Conservation (phyloP, 1,140 invertebrate genomes). For the Heliconius hewitsoni region DNA sequence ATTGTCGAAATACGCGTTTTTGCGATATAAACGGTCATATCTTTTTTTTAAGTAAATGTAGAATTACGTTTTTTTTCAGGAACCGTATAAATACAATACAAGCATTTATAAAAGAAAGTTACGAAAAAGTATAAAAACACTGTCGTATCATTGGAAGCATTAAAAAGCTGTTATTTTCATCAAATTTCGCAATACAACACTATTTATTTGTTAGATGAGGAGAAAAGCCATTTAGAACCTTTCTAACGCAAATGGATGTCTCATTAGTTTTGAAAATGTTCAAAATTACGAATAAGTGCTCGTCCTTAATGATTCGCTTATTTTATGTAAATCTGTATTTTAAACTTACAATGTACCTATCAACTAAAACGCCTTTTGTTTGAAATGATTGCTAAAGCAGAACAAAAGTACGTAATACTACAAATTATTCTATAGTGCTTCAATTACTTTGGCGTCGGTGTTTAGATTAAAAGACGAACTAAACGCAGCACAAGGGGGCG, state of each 20-base stretch:
- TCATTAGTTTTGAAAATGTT: constrained; percentile 7
- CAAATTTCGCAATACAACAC: neutral
- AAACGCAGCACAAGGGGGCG: too few relatives aligned
- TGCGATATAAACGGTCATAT: too few relatives aligned
- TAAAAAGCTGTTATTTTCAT: neutral
- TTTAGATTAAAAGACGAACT: too few relatives aligned
- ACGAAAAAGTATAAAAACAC: too few relatives aligned
- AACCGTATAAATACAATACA: too few relatives aligned
- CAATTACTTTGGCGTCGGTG: too few relatives aligned
- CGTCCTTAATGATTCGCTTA: neutral
- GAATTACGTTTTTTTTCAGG: too few relatives aligned
- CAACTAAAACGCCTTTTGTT: neutral
- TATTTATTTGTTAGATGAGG: neutral
- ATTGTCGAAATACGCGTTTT: too few relatives aligned
- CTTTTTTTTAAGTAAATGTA: too few relatives aligned
- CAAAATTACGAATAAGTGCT: constrained; percentile 1
- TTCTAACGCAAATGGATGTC: constrained; percentile 12
- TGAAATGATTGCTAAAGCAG: neutral
- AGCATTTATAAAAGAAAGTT: too few relatives aligned
- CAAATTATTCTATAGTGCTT: neutral
- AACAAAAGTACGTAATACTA: neutral
- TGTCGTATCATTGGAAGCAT: neutral
- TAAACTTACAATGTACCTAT: neutral
- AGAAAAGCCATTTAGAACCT: neutral
- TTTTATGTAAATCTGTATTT: constrained; percentile 1